phyloP scores from a whole-genome alignment of 2,797 vertebrate species.

The Melanotaenia trifasciata region DNA sequence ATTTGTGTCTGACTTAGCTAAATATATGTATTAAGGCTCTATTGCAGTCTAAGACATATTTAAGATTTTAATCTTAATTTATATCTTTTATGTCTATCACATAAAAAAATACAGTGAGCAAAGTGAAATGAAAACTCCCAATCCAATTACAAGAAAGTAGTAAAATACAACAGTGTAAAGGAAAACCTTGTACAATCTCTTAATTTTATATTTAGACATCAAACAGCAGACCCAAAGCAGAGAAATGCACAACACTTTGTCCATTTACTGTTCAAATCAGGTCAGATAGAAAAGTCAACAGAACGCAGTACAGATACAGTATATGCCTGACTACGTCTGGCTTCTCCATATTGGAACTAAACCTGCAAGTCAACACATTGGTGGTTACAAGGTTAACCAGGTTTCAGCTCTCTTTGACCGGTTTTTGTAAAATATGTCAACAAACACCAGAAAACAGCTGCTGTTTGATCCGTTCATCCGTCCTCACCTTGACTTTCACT shows the following conservation, averaged over 20 bases:
- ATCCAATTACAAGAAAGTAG: constrained; percentile 34
- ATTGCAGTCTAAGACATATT: not conserved
- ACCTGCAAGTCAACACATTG: constrained; percentile 13
- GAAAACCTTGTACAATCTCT: constrained; percentile 31
- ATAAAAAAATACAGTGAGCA: constrained; percentile 64
- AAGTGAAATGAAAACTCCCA: constrained; percentile 42
- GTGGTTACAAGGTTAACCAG: not conserved
- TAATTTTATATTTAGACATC: constrained; percentile 37
- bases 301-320: constrained; percentile 26
- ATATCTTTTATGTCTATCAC: constrained; percentile 22
- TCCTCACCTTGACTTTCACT: constrained; percentile 56
- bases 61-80: constrained; percentile 12
- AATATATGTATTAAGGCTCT: not conserved
- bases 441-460: constrained; percentile 83
- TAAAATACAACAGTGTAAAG: constrained; percentile 47
- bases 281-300: constrained; percentile 22
- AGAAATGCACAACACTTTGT: constrained; percentile 53
- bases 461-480: constrained; percentile 68
- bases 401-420: constrained; percentile 3
- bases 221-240: constrained; percentile 54
- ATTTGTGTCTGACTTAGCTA: not conserved
- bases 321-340: constrained; percentile 25
- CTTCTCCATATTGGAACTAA: constrained; percentile 17
- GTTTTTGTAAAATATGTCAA: constrained; percentile 59
- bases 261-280: constrained; percentile 17